These are phyloP conservation scores for Octomys mimax DNA, from an alignment of 2,797 vertebrate genomes.

Conservation along the genomic window DNA sequence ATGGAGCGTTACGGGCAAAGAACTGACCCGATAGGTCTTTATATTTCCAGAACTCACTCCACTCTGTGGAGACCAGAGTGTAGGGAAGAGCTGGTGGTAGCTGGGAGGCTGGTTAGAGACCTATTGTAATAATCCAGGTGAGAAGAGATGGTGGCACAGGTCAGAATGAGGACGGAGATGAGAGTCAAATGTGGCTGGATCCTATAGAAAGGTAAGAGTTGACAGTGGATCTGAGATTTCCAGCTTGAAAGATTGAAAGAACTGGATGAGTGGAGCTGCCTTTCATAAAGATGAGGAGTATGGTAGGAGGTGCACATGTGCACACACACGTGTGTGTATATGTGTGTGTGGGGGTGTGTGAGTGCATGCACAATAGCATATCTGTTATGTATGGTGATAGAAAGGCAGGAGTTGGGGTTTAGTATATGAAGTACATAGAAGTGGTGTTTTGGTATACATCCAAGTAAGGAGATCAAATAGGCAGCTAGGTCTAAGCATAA, in stretches of 20 bases:
- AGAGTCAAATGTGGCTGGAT: not conserved
- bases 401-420: not conserved
- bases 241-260: slow-evolving; percentile 7
- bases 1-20: not conserved
- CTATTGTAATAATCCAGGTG: not conserved
- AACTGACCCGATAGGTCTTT: not conserved
- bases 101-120: not conserved
- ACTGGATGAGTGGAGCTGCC: not conserved
- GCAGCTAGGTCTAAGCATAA: not conserved
- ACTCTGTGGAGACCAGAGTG: not conserved
- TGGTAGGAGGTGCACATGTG: not conserved
- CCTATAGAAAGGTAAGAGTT: not conserved
- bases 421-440: not conserved
- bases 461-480: not conserved
- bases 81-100: not conserved
- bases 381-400: not conserved
- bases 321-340: not conserved
- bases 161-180: not conserved
- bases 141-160: not conserved
- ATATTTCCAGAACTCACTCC: not conserved
- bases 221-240: not conserved
- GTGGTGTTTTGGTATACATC: not conserved
- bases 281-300: slow-evolving; percentile 25
- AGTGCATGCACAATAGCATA: too few species aligned
- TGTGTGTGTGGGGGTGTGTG: not conserved